Conservation (phyloP, 1,140 invertebrate species). For the Brachionus koreanus region DNA sequence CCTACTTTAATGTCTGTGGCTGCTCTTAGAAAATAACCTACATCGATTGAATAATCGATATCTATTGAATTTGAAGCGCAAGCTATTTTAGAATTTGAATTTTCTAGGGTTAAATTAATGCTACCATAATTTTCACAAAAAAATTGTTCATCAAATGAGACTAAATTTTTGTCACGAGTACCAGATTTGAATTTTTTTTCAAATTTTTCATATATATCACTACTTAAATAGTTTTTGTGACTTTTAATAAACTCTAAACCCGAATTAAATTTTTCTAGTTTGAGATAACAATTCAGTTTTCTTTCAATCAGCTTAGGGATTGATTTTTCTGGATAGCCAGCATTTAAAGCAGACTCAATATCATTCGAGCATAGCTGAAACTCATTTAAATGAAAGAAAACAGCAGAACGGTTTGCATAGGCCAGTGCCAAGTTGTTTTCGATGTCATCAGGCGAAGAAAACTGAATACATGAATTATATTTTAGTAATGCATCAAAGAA, state of each 20-base stretch:
- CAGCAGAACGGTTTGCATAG: conserved; percentile 35
- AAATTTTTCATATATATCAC: not conserved
- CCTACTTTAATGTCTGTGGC: conserved; percentile 13
- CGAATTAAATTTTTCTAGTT: not conserved
- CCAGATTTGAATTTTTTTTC: not conserved
- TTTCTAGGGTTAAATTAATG: not conserved
- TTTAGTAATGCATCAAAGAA: conserved; percentile 15
- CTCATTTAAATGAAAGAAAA: conserved; percentile 30
- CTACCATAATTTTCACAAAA: conserved; percentile 15
- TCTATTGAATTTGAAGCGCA: not conserved
- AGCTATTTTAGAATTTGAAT: not conserved
- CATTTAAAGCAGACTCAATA: conserved; percentile 1
- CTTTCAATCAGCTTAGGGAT: conserved; percentile 12
- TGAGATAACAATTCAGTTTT: conserved; percentile 4
- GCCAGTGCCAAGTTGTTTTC: conserved; percentile 20
- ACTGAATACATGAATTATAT: conserved; percentile 12
- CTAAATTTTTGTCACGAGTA: not conserved
- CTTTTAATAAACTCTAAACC: not conserved
- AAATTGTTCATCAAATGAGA: not conserved
- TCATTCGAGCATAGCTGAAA: conserved; percentile 13
- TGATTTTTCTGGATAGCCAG: not conserved
- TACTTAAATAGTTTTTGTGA: conserved; percentile 57
- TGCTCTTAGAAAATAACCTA: not conserved
- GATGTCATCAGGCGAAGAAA: not conserved
- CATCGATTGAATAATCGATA: conserved; percentile 20